Evolutionary conservation across 2,113 vertebrate genomes (phyloP), one percentile per base, ranked within the genome.

Genomic region (Etheostoma spectabile): DNA sequence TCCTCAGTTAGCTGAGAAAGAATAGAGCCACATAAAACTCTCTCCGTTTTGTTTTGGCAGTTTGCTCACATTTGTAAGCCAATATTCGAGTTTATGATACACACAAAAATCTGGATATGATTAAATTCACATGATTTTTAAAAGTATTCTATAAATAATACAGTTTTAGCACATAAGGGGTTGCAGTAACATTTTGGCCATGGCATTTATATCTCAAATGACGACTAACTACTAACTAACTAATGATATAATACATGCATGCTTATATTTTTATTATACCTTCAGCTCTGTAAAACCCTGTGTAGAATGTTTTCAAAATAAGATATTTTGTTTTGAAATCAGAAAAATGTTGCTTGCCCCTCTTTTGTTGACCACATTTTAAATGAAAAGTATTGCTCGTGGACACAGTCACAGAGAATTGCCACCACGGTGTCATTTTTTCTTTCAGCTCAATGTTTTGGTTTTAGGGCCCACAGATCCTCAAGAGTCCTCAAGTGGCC

Each of bases 11-110:
- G 35, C 30, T n/a, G 1, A 14, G 21, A 51, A n/a, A 62, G 10
- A 55, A n/a, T 0, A 56, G 63, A 64, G 62, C 11, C 8, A 66
- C 24, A 76, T 73, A 35, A 80, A 64, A 61, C 14, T 18, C 3
- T 1, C 33, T 65, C 5, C 3, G 27, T 42, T 74, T 59, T 30
- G 8, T 24, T n/a, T 5, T 21, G 51, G 42, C 48, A 48, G 57
- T 27, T 70, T 24, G 16, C n/a, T 60, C 22, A 13, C n/a, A 42
- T 56, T 65, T 42, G n/a, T 5, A 3, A 11, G 16, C 24, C 22
- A 6, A 55, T 30, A 2, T 11, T 8, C 12, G 13, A 46, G 55
- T 16, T 15, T 48, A 16, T 33, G 8, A 49, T 7, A 12, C 15
- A 10, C 13, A 18, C 16, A 46, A 11, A 63, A 42, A 16, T 15